These are phyloP conservation scores for Vulpes lagopus DNA, from an alignment of 2,113 vertebrate genomes.

Conservation along the genomic window DNA sequence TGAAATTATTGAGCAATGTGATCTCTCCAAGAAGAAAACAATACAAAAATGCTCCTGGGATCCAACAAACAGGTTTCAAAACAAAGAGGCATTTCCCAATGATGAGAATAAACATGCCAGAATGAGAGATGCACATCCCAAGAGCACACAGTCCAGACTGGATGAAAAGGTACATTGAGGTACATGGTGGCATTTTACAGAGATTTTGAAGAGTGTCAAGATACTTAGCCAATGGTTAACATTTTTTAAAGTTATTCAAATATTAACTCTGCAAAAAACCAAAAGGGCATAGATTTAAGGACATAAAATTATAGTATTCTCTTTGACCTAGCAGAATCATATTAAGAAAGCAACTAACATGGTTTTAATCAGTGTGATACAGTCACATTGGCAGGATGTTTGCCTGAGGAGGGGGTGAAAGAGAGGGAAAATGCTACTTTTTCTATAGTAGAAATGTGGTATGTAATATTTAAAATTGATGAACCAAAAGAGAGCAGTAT, in stretches of 20 bases:
- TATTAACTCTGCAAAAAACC: background rate
- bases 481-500: background rate
- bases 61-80: background rate
- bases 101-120: background rate
- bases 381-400: background rate
- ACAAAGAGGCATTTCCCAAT: background rate
- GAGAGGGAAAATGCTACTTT: background rate
- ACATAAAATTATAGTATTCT: background rate
- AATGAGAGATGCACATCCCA: background rate
- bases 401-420: background rate
- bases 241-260: background rate
- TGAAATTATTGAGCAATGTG: background rate
- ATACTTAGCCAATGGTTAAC: background rate
- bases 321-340: background rate
- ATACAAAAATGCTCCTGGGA: background rate
- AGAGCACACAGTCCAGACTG: background rate
- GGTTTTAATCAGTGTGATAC: background rate
- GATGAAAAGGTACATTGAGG: background rate
- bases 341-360: background rate
- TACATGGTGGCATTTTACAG: background rate
- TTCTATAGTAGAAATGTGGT: background rate
- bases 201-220: background rate
- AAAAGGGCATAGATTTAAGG: background rate
- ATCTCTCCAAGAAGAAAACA: background rate
- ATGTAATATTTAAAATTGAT: background rate